Percentiles rank a stretch among this genome's conserved stretches.
Evolutionary conservation across 2,888 invertebrate genomes (phyloP).

Genomic region (Coelinius sp.): DNA sequence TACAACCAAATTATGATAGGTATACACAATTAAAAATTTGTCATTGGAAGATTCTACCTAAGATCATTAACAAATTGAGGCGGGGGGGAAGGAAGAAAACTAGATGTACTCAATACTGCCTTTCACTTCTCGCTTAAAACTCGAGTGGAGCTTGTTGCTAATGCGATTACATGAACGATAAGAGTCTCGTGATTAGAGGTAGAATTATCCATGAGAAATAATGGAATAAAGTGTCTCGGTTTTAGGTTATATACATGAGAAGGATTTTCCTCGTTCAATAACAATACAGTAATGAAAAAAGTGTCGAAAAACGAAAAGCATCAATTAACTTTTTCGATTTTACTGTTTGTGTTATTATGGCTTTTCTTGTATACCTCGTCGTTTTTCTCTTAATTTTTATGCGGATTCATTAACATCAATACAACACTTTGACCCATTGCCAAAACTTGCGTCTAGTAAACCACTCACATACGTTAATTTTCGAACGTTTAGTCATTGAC

Average conservation of each 20-base stretch:
- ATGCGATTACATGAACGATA: slow-evolving; percentile 37
- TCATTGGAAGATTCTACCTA: not conserved
- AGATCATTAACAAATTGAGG: not conserved
- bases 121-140: slow-evolving; percentile 16
- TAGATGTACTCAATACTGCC: not conserved
- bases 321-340: not conserved
- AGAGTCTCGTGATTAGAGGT: slow-evolving; percentile 5
- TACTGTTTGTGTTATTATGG: not conserved
- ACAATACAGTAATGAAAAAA: not conserved
- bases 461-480: slow-evolving; percentile 11
- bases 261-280: not conserved
- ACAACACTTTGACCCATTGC: slow-evolving; percentile 29
- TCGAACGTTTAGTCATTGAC: slow-evolving; percentile 14
- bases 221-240: slow-evolving; percentile 3
- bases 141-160: slow-evolving; percentile 18
- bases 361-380: no score
- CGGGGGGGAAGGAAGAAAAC: not conserved
- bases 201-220: not conserved
- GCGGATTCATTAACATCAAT: slow-evolving; percentile 29
- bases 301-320: not conserved
- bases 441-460: slow-evolving; percentile 27
- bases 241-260: not conserved
- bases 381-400: not conserved
- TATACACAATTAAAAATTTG: slow-evolving; percentile 8
- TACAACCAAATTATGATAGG: not conserved